Evolutionary conservation across 2,797 vertebrate genomes (phyloP), one percentile per base, ranked within the genome.

Genomic region (Typhlichthys eigenmanni): DNA sequence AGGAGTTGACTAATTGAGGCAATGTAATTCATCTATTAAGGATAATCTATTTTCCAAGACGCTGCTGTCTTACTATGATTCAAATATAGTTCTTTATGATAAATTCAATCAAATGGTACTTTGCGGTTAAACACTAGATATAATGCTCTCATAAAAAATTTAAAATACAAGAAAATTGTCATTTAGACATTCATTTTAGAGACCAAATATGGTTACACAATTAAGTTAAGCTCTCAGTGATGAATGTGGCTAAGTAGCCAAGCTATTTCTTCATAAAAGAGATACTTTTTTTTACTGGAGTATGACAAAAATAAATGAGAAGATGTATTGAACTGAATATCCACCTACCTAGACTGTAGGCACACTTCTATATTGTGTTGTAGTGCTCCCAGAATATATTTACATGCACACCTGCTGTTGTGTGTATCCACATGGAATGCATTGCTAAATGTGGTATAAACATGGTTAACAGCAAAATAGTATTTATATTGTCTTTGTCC

Each of bases 61-160:
- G 72, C 78, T 16, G 58, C 83, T 79, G 90, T 88, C 90, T 81
- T 64, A 76, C 74, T 85, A 81, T 87, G 89, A 93, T 91, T 93
- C 88, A 94, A 94, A 94, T 93, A 93, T 93, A 94, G 92, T 92
- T 89, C 89, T 91, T 92, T 88, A 92, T 94, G 91, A 94, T 92
- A 90, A 91, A 93, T 93, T 92, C 93, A 92, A 93, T 94, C 90
- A 94, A 94, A 91, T 83, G 87, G 91, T 93, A 93, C 92, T 93
- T 93, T 93, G 89, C 87, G 68, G 92, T 93, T 93, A 93, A 94
- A 92, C 89, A 91, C 90, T 81, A 87, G 90, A 91, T 92, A 87
- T 92, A 93, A 93, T 87, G 90, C 76, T 82, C 72, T 79, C 79
- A 91, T 93, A 77, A 92, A 93, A 91, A 82, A 90, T 93, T 88